A percentile compares a stretch with the other conserved stretches of the same genome.
These are phyloP conservation scores for Myotis yumanensis DNA, from an alignment of 2,113 vertebrate species.

Conservation along the genomic window DNA sequence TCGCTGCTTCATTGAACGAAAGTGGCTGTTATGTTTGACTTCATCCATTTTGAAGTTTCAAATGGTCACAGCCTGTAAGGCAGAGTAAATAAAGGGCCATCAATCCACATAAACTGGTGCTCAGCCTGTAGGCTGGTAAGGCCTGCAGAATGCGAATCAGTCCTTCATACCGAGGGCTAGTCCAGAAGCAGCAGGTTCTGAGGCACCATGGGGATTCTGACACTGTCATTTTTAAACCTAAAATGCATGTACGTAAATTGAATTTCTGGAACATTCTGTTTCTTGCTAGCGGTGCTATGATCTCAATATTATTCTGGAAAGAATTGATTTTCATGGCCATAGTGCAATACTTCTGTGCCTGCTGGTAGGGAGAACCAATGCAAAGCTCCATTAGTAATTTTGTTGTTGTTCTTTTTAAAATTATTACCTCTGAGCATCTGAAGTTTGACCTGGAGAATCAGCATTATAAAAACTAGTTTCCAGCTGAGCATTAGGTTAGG, in stretches of 20 bases:
- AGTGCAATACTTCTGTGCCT: not conserved
- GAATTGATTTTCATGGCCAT: not conserved
- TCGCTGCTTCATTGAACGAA: conserved; percentile 83
- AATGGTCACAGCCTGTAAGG: conserved; percentile 80
- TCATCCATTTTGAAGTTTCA: conserved; percentile 82
- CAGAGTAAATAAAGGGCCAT: conserved; percentile 87
- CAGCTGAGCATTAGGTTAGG: not conserved
- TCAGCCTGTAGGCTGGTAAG: conserved; percentile 53
- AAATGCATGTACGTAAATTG: not conserved
- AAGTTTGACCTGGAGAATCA: not conserved
- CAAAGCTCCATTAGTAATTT: not conserved
- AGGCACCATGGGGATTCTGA: not conserved
- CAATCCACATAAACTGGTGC: conserved; percentile 81
- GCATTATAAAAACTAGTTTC: not conserved
- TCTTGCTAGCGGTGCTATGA: not conserved
- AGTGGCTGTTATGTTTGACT: conserved; percentile 75
- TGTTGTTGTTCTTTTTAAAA: not conserved
- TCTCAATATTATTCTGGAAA: not conserved
- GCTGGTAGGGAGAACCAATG: not conserved
- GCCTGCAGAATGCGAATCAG: conserved; percentile 62
- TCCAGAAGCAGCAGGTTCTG: conserved; percentile 6
- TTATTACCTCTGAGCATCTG: not conserved
- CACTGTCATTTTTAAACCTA: not conserved
- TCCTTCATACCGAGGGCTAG: conserved; percentile 44
- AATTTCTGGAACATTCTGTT: conserved; percentile 5